A percentile compares a stretch with the other conserved stretches of the same genome.
Conservation (phyloP, 2,797 vertebrate species). For the Nyctalus aviator region DNA sequence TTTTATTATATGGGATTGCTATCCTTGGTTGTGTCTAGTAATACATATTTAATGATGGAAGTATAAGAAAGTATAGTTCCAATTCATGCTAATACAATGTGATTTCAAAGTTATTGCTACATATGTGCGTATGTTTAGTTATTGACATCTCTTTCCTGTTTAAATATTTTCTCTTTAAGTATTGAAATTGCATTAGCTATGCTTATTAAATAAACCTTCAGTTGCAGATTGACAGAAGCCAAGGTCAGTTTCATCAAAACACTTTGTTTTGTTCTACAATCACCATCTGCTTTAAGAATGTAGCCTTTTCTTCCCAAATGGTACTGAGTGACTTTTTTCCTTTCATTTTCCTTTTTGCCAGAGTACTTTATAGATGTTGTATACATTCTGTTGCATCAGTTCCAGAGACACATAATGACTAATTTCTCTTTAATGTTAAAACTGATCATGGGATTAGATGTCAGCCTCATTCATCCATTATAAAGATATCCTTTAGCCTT, state of each 20-base stretch:
- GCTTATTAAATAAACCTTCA: background rate
- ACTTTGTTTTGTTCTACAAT: conserved; percentile 4
- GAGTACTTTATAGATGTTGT: background rate
- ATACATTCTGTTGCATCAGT: background rate
- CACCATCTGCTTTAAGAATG: conserved; percentile 18
- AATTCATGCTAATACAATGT: background rate
- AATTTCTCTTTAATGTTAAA: conserved; percentile 44
- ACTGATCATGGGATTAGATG: background rate
- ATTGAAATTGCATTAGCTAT: background rate
- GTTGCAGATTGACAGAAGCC: background rate
- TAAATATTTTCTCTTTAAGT: conserved; percentile 49
- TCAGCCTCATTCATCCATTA: background rate
- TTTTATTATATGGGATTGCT: background rate
- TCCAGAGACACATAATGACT: background rate
- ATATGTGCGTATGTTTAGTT: background rate
- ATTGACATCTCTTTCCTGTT: conserved; percentile 32
- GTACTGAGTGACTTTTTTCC: conserved; percentile 5
- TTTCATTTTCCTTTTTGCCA: background rate
- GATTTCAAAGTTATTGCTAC: conserved; percentile 2
- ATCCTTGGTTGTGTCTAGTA: background rate
- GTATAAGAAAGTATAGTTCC: background rate
- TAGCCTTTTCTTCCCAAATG: background rate
- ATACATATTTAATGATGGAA: background rate
- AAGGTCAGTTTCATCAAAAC: background rate
- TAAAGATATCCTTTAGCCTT: background rate